phyloP scores from a whole-genome alignment of 2,888 invertebrate species.

The Dermolepida albohirtum region DNA sequence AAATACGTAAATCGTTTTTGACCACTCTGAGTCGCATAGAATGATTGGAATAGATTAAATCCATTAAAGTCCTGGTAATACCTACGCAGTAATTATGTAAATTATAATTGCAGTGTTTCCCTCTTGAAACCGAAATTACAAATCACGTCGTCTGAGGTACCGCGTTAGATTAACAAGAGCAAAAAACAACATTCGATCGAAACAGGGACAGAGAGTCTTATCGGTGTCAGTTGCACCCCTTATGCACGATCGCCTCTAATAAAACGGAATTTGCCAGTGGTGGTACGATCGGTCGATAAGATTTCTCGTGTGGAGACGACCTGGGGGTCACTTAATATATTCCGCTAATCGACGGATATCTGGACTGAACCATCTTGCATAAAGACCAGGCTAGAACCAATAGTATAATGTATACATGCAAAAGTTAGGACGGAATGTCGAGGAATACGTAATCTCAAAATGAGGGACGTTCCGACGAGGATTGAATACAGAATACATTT shows the following conservation, averaged over 20 bases:
- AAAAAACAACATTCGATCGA: neutral
- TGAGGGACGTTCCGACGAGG: too few species aligned
- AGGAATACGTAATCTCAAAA: too few species aligned
- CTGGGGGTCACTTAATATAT: slow-evolving; percentile 17
- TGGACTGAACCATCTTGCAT: slow-evolving; percentile 1
- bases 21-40: too few species aligned
- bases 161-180: too few species aligned
- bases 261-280: too few species aligned
- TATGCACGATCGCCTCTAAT: neutral
- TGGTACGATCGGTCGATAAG: slow-evolving; percentile 1
- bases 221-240: slow-evolving; percentile 21
- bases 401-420: too few species aligned
- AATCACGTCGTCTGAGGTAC: slow-evolving; percentile 9
- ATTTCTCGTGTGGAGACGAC: slow-evolving; percentile 3
- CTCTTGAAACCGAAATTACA: slow-evolving; percentile 24
- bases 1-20: too few species aligned
- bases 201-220: neutral
- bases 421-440: too few species aligned
- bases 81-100: slow-evolving; percentile 25
- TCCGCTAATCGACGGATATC: neutral
- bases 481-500: too few species aligned
- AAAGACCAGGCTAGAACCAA: neutral
- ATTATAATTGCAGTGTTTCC: slow-evolving; percentile 24
- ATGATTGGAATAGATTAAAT: neutral
- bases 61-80: slow-evolving; percentile 11